Conservation (phyloP, 2,113 vertebrate species). For the Isichthys henryi region DNA sequence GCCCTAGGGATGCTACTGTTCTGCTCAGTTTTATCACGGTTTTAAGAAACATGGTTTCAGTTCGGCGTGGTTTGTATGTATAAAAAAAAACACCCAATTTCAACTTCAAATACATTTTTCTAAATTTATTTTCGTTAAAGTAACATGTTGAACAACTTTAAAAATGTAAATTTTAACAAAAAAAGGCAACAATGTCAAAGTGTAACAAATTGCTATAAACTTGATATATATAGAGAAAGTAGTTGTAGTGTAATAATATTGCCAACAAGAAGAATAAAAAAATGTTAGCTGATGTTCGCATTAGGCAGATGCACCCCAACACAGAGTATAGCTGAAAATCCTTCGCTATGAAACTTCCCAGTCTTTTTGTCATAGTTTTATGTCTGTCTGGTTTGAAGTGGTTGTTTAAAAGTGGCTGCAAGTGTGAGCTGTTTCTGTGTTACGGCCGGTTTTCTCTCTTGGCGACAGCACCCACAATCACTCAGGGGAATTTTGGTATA, state of each 20-base stretch:
- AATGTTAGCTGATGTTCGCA: not conserved
- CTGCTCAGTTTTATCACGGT: not conserved
- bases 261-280: not conserved
- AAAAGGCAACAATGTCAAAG: not conserved
- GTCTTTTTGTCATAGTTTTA: too few species aligned
- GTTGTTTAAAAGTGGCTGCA: too few species aligned
- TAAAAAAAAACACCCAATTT: not conserved
- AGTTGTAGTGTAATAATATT: not conserved
- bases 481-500: too few species aligned
- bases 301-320: not conserved
- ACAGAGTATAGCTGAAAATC: too few species aligned
- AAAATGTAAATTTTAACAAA: not conserved
- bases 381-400: too few species aligned
- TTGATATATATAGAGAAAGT: not conserved
- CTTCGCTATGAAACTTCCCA: too few species aligned
- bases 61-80: not conserved
- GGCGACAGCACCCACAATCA: too few species aligned
- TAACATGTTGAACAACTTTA: not conserved
- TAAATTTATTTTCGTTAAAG: not conserved
- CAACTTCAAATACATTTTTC: not conserved
- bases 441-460: too few species aligned
- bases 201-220: not conserved
- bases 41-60: not conserved
- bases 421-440: too few species aligned
- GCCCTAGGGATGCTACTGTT: not conserved